These are phyloP conservation scores for Gopherus flavomarginatus DNA, from an alignment of 2,113 vertebrate species.

Conservation along the genomic window DNA sequence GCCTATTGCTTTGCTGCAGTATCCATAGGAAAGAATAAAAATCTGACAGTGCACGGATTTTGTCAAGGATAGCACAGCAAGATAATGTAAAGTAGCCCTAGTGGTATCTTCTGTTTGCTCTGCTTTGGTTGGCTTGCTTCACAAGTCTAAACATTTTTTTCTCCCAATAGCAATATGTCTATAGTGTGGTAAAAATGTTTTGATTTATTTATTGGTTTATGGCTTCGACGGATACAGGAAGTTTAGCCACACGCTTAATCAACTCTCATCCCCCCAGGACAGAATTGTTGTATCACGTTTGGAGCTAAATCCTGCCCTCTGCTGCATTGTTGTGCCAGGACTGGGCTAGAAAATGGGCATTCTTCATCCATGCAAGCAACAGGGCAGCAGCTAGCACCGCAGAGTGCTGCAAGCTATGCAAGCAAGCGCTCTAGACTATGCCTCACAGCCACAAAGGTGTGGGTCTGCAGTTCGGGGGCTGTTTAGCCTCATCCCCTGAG, in stretches of 20 bases:
- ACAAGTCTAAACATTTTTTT: background rate
- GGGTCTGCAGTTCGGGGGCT: background rate
- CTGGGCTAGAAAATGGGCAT: background rate
- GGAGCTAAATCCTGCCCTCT: background rate
- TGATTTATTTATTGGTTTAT: background rate
- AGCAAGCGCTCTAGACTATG: constrained; percentile 30
- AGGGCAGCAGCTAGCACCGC: constrained; percentile 5
- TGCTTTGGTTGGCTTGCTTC: background rate
- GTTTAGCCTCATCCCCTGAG: background rate
- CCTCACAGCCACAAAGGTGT: constrained; percentile 28
- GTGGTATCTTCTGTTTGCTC: background rate
- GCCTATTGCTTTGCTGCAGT: background rate
- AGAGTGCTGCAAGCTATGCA: background rate
- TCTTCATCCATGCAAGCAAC: background rate
- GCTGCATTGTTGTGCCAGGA: background rate
- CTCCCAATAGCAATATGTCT: background rate
- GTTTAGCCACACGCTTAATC: background rate
- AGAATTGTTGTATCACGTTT: background rate
- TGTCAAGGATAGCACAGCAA: background rate
- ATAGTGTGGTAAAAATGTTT: background rate
- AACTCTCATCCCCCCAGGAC: background rate
- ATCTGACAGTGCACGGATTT: background rate
- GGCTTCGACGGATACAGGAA: background rate
- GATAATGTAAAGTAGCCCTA: background rate
- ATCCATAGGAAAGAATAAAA: background rate